Base-by-base conservation (phyloP, 2,888 invertebrate genomes). In the Zaprionus obscuricornis region DNA sequence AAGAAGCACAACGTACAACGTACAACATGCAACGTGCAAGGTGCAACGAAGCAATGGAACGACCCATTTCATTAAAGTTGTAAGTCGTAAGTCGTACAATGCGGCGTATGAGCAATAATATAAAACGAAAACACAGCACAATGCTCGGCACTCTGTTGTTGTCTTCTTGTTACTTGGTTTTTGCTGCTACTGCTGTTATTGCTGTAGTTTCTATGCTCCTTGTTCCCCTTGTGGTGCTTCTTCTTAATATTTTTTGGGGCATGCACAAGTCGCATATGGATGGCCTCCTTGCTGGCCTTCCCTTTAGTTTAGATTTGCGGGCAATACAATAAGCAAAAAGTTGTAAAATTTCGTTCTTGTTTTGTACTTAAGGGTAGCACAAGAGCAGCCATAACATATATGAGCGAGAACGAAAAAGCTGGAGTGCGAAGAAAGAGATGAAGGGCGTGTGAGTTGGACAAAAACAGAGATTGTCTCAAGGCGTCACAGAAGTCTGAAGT, bases 31-130 rank as follows among this genome's bases (percentile, higher is more conserved):
- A 37, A 4, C n/a, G 3, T 18, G 37, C 17, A 34, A 34, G 26
- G 33, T 16, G 16, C 31, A 46, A 49, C 36, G 39, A 39, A n/a
- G n/a, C n/a, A n/a, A n/a, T n/a, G n/a, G n/a, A n/a, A 18, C 54
- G 43, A 66, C 66, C 55, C 66, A 75, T 75, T 79, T 75, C 55
- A 70, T 73, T 75, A 65, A 75, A 66, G 62, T 73, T 76, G 55
- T 27, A 59, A 51, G 31, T 43, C 47, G 47, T 18, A 59, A 40
- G 51, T 40, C 58, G 39, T 27, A 56, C 59, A 55, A 60, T 59
- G 66, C 54, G 58, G 62, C 63, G 76, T 62, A 69, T 69, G 51
- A 49, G 56, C 51, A 26, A 68, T 64, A 45, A 58, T 65, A 52
- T 47, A 54, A 60, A 26, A 26, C 18, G 10, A 51, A 39, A 54